Evolutionary conservation across 2,888 invertebrate species (phyloP).

Genomic region (Punctoribates punctum): DNA sequence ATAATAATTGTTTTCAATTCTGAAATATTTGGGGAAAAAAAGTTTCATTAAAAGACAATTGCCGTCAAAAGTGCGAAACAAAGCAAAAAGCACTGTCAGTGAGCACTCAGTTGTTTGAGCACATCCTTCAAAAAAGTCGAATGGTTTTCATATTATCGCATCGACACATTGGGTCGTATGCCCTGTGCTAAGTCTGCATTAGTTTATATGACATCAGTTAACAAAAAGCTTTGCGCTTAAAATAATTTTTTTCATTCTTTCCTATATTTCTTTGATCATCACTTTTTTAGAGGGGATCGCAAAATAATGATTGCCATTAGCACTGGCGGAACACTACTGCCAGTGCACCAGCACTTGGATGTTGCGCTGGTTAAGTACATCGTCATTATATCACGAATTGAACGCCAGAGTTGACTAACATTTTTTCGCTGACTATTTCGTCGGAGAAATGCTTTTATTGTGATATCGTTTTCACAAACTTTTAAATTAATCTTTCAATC

Average conservation of each 20-base stretch:
- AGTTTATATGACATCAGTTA: background rate
- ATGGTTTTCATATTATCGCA: no score
- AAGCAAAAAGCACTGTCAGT: no score
- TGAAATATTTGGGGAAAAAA: no score
- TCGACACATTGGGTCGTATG: no score
- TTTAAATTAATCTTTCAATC: no score
- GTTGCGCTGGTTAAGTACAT: background rate
- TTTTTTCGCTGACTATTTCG: conserved; percentile 1
- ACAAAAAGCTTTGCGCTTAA: background rate
- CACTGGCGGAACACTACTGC: background rate
- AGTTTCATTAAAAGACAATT: no score
- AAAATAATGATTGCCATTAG: conserved; percentile 29
- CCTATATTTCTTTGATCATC: conserved; percentile 5
- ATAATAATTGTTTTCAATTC: no score
- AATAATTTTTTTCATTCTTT: background rate
- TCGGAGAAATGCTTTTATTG: background rate
- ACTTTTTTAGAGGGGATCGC: conserved; percentile 15
- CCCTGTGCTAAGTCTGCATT: no score
- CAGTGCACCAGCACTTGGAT: background rate
- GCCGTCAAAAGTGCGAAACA: no score
- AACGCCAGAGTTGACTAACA: background rate
- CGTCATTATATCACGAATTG: conserved; percentile 4
- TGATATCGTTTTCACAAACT: background rate
- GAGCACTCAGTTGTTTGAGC: no score
- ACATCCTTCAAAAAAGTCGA: no score